Evolutionary conservation across 2,888 invertebrate genomes (phyloP), one percentile per base, ranked within the genome.

Genomic region (Drosophila acutilabella): DNA sequence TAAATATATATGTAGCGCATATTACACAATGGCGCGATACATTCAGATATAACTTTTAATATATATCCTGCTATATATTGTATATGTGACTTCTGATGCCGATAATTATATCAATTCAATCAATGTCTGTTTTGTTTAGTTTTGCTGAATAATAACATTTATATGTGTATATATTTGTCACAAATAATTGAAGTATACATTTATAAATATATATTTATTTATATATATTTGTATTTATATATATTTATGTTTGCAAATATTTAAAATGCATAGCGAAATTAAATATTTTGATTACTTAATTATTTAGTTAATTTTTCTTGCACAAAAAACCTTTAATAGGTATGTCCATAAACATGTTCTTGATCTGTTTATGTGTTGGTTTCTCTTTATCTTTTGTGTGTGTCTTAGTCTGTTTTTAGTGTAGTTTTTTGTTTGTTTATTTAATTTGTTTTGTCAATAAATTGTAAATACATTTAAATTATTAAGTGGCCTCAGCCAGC

Each of bases 321-420:
- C 82, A 85, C 85, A 87, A 86, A 88, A 87, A 89, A 81, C 88
- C 82, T 89, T 88, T 78, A 72, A 85, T 89, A 88, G 88, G 88
- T 88, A 88, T 89, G 88, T 71, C 68, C 75, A 68, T 69, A 61
- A 74, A 65, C 73, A 57, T 52, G 52, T 50, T 64, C 36, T 47
- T 76, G 52, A 44, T 36, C 53, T 72, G 62, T 70, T 77, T 64
- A 50, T 80, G 44, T 23, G 23, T 23, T 23, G 6, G 23, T 23
- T 23, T 23, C 3, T 53, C 14, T 18, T 48, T 48, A 40, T 40
- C 36, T 50, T 50, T 45, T 41, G 48, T 73, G 51, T 79, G 62
- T 82, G 54, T 40, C 16, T 66, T 54, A 54, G 26, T 62, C 10
- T 61, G 51, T 62, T 54, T 71, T 50, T 48, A 14, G 54, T 64